Base-by-base conservation (phyloP, 2,888 invertebrate species). In the Drosophila pegasa region DNA sequence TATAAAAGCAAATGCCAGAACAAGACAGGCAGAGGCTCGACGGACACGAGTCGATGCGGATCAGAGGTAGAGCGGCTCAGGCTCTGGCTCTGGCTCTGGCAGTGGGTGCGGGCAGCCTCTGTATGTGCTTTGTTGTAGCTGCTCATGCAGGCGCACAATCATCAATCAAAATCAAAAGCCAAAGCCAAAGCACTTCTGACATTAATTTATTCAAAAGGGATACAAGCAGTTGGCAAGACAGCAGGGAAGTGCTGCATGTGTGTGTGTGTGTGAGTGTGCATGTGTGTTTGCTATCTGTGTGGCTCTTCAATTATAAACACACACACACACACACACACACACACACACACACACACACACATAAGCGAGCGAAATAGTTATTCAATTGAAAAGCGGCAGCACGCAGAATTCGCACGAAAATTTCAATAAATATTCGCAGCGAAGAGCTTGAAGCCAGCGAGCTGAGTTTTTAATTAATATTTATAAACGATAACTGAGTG, bases 111-210 rank as follows among this genome's bases (percentile, higher is more conserved):
- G 18, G 37, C 7, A 6, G 22, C n/a, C 20, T 7, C 45, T 25
- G 38, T 37, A 38, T 38, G 47, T 51, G 45, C 62, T 50, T 63
- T 75, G 74, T 66, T 72, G 70, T 54, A 63, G 75, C 51, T 75
- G 79, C 66, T 77, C 75, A 67, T 71, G 68, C 83, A 70, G 75
- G 70, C 80, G 71, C 76, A 80, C 83, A 87, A 87, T 89, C 88
- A 91, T 92, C 91, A 91, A 91, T 91, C 92, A 91, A 91, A 90
- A 89, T 90, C 89, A 91, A 89, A 90, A 86, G 89, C 87, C 83
- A 91, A 90, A 90, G 83, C 84, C 80, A 90, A 90, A 90, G 85
- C 84, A 87, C 84, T 91, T 91, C 85, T 92, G 91, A 91, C 92
- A 89, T 90, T 90, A 91, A 91, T 91, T 91, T 91, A 91, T 91